Evolutionary conservation across 2,888 invertebrate species (phyloP), one percentile per base, ranked within the genome.

Genomic region (Cerastis rubricosa): DNA sequence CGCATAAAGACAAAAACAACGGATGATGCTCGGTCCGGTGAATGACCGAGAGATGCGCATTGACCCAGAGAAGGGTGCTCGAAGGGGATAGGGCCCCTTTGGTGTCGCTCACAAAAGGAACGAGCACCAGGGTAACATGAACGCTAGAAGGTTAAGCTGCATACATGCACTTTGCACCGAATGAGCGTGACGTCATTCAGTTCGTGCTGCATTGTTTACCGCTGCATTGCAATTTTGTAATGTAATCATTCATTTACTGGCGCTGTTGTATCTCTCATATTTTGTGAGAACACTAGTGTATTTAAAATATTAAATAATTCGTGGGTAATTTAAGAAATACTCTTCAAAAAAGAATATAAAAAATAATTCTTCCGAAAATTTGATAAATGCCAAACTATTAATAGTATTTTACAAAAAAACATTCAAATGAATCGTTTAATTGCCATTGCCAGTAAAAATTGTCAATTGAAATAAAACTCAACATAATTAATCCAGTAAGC

Each of bases 1-100:
- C 76, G 84, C 79, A 70, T 76, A 81, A 73, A 82, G 84, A 88
- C 80, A 78, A 83, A 79, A 87, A 83, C 79, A 86, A 78, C 80
- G 68, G 79, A 91, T 87, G 86, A 90, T 91, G 91, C 90, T 91
- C 88, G 81, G 86, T 88, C 79, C 91, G 91, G 91, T 94, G 94
- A 95, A 93, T 91, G 95, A 94, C 94, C 95, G 93, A 90, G 88
- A 92, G 91, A 94, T 93, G 94, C 91, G 90, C 93, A 92, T 90
- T 96, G 96, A 96, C 96, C 96, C 95, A 95, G 91, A 95, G 96
- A 96, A 96, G 96, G 96, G 96, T 95, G 95, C 92, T 91, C 92
- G 90, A 96, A 96, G 96, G 95, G 96, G 96, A 95, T 96, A 96
- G 96, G 96, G 96, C 96, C 96, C 94, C 96, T 96, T 96, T 96